Percentiles rank a stretch among this genome's conserved stretches.
These are phyloP conservation scores for Rhynchophorus ferrugineus DNA, from an alignment of 1,140 invertebrate species.

Conservation along the genomic window DNA sequence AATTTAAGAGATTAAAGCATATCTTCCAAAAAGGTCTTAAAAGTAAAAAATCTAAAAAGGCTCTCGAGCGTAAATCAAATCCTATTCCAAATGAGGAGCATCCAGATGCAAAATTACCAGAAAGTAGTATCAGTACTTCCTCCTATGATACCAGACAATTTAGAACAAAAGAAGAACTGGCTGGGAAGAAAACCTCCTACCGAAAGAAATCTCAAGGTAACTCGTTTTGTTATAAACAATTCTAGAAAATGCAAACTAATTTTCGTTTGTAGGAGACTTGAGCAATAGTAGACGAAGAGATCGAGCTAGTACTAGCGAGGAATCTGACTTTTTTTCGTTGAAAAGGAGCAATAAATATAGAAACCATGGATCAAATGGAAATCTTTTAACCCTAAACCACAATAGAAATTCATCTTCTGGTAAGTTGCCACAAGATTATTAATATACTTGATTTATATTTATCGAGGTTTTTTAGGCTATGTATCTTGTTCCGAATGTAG, in stretches of 20 bases:
- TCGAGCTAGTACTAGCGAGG: slow-evolving; percentile 54
- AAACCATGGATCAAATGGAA: slow-evolving; percentile 10
- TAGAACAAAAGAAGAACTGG: slow-evolving; percentile 45
- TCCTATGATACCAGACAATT: slow-evolving; percentile 53
- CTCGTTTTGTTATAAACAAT: slow-evolving; percentile 32
- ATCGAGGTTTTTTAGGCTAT: slow-evolving; percentile 46
- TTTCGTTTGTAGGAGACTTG: slow-evolving; percentile 20
- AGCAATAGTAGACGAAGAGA: slow-evolving; percentile 38
- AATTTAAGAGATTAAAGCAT: slow-evolving; percentile 36
- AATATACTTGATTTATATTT: not conserved
- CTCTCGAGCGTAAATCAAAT: slow-evolving; percentile 7
- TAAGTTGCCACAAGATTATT: not conserved
- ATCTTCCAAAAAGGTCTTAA: slow-evolving; percentile 34
- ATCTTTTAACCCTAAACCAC: slow-evolving; percentile 36
- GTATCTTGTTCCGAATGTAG: slow-evolving; percentile 81
- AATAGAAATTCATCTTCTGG: slow-evolving; percentile 59
- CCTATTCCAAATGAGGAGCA: not conserved
- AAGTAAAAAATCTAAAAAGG: slow-evolving; percentile 16
- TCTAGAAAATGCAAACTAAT: slow-evolving; percentile 21
- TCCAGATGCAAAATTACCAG: slow-evolving; percentile 35
- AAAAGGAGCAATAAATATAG: slow-evolving; percentile 27
- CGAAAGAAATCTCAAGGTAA: slow-evolving; percentile 36
- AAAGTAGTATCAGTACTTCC: slow-evolving; percentile 51
- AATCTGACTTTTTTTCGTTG: slow-evolving; percentile 56
- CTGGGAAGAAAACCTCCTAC: slow-evolving; percentile 38